Evolutionary conservation across 1,140 invertebrate genomes (phyloP).

Genomic region (Epicauta chinensis): DNA sequence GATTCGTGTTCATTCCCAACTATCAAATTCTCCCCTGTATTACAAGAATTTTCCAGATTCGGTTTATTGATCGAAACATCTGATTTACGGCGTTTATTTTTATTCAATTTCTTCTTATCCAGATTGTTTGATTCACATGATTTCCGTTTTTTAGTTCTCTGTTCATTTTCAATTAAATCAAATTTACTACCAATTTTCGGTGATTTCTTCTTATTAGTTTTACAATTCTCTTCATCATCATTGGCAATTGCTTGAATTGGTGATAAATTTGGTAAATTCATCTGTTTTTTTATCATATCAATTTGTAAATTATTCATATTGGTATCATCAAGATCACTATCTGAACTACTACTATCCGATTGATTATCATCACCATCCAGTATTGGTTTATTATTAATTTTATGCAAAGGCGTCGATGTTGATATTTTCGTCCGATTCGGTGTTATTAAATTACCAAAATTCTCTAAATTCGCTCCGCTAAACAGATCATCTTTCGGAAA

Average conservation of each 20-base stretch:
- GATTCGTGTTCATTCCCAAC: too few relatives aligned
- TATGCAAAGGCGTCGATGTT: not conserved
- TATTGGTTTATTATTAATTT: not conserved
- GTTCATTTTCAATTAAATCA: slow-evolving; percentile 9
- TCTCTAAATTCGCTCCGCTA: slow-evolving; percentile 26
- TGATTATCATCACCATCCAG: not conserved
- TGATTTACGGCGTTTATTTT: too few relatives aligned
- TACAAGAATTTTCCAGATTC: too few relatives aligned
- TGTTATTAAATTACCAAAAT: slow-evolving; percentile 31
- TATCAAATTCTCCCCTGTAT: too few relatives aligned
- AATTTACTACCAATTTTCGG: not conserved
- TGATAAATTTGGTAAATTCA: slow-evolving; percentile 28
- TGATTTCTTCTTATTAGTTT: not conserved
- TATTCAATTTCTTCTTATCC: too few relatives aligned
- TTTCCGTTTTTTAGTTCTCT: slow-evolving; percentile 8
- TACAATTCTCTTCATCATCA: slow-evolving; percentile 1
- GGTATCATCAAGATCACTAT: slow-evolving; percentile 30
- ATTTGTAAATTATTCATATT: slow-evolving; percentile 6
- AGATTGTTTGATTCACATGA: not conserved
- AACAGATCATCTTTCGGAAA: slow-evolving; percentile 34
- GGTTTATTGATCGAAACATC: too few relatives aligned
- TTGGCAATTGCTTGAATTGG: slow-evolving; percentile 16
- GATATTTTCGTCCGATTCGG: slow-evolving; percentile 9
- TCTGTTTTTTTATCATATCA: slow-evolving; percentile 3
- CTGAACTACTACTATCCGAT: slow-evolving; percentile 25